Conservation (phyloP, 2,797 vertebrate species). For the Meda fulgida region DNA sequence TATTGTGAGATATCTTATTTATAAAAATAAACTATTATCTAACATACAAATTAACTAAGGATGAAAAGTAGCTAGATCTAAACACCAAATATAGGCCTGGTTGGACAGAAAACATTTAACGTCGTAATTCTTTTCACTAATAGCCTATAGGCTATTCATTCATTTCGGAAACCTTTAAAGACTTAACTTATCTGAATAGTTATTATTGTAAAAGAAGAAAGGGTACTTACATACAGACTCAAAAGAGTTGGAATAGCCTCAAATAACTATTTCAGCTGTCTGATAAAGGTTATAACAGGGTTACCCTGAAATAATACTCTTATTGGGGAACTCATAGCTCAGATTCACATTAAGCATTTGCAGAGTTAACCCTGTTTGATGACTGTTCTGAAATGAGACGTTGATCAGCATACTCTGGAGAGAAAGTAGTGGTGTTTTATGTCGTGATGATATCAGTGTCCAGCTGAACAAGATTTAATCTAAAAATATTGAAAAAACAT, state of each 20-base stretch:
- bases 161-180: neutral
- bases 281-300: neutral
- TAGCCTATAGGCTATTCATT: neutral
- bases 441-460: neutral
- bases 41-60: neutral
- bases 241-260: neutral
- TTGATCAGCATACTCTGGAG: neutral
- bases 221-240: neutral
- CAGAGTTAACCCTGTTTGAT: neutral
- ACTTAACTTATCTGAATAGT: neutral
- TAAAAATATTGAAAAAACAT: neutral
- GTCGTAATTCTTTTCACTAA: neutral
- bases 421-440: neutral
- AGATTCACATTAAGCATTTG: neutral
- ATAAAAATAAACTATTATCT: neutral
- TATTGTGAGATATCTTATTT: neutral
- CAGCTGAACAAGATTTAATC: neutral
- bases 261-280: neutral
- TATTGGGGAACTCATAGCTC: neutral
- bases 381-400: neutral
- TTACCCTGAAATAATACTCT: neutral
- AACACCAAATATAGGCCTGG: neutral
- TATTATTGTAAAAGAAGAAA: neutral
- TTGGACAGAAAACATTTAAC: neutral
- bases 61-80: neutral